phyloP scores from a whole-genome alignment of 2,888 invertebrate genomes.

The Caenorhabditis japonica region DNA sequence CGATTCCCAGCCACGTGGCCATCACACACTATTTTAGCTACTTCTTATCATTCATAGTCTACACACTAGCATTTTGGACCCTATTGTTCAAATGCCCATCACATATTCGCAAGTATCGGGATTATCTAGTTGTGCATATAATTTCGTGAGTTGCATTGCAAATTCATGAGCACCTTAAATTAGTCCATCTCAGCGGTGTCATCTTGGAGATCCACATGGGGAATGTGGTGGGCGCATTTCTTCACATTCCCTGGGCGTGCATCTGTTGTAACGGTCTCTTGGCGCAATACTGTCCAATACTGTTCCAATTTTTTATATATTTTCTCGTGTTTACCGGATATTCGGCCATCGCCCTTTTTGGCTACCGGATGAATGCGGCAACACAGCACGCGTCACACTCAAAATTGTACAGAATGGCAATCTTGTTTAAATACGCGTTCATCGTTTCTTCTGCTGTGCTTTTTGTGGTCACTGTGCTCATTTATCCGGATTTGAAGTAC shows the following conservation, averaged over 20 bases:
- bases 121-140: constrained; percentile 7
- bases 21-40: not conserved
- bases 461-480: not conserved
- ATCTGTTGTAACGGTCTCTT: constrained; percentile 2
- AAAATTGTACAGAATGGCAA: not conserved
- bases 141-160: constrained; percentile 1
- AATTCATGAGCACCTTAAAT: not conserved
- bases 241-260: constrained; percentile 10
- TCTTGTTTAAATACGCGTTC: not conserved
- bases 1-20: not conserved
- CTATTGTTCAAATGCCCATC: constrained; percentile 10
- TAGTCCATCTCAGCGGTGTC: constrained; percentile 2
- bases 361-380: constrained; percentile 15
- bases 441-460: not conserved
- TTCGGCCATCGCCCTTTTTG: constrained; percentile 7
- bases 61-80: constrained; percentile 10
- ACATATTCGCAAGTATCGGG: constrained; percentile 4
- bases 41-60: constrained; percentile 5
- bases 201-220: constrained; percentile 17
- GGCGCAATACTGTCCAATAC: constrained; percentile 6
- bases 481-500: constrained; percentile 20
- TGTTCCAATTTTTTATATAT: constrained; percentile 1
- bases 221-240: constrained; percentile 4
- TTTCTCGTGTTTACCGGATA: constrained; percentile 6
- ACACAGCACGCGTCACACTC: not conserved